Conservation (phyloP, 2,797 vertebrate genomes). For the Gastrophryne carolinensis region DNA sequence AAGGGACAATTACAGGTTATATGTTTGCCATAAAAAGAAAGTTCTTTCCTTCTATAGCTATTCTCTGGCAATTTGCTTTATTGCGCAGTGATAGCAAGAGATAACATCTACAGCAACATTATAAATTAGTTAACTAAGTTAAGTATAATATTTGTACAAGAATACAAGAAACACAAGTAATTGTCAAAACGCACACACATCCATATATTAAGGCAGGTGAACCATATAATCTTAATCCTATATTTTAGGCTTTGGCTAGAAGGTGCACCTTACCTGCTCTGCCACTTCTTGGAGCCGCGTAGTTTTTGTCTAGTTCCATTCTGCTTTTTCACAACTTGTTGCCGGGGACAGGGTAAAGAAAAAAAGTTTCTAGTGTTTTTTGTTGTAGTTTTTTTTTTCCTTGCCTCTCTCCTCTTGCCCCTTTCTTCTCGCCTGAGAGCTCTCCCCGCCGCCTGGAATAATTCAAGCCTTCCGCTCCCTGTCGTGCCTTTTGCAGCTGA, state of each 20-base stretch:
- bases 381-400: conserved; percentile 52
- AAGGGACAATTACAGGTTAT: too few species aligned
- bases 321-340: conserved; percentile 64
- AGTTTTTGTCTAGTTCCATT: conserved; percentile 90
- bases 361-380: conserved; percentile 62
- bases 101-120: too few species aligned
- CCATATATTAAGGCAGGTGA: too few species aligned
- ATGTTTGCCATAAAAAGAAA: too few species aligned
- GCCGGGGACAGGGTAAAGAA: conserved; percentile 61
- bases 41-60: too few species aligned
- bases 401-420: conserved; percentile 27
- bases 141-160: too few species aligned
- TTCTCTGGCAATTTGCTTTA: too few species aligned
- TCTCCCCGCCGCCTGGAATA: conserved; percentile 87
- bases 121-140: too few species aligned
- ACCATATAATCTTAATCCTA: too few species aligned
- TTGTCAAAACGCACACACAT: too few species aligned
- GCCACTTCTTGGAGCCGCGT: conserved; percentile 77
- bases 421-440: conserved; percentile 67
- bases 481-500: conserved; percentile 90
- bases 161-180: too few species aligned
- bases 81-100: too few species aligned
- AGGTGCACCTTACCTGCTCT: conserved; percentile 85
- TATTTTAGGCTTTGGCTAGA: background rate
- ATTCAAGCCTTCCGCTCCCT: conserved; percentile 98